A percentile compares a stretch with the other conserved stretches of the same genome.
These are phyloP conservation scores for Myripristis jacobus DNA, from an alignment of 2,797 vertebrate species.

Conservation along the genomic window DNA sequence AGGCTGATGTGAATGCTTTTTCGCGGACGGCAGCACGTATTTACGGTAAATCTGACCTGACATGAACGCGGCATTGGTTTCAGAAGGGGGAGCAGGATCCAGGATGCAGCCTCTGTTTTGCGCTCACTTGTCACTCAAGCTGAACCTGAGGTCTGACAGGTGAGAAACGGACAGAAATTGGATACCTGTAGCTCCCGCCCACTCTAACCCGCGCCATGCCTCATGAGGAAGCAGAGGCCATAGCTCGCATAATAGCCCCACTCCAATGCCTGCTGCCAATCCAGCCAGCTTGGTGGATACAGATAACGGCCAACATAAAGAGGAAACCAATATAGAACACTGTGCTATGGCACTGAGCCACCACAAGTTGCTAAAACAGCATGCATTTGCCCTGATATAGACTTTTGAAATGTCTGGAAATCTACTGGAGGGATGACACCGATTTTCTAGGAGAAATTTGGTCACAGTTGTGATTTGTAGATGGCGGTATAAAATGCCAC, in stretches of 20 bases:
- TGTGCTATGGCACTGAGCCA: conserved; percentile 31
- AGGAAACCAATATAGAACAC: conserved; percentile 30
- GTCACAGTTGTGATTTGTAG: conserved; percentile 65
- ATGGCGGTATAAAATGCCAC: conserved; percentile 76
- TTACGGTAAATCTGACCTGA: conserved; percentile 27
- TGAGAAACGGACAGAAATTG: conserved; percentile 70
- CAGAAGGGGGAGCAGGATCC: conserved; percentile 20
- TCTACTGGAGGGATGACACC: background rate
- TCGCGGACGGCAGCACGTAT: conserved; percentile 10
- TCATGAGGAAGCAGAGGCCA: conserved; percentile 43
- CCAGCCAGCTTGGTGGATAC: conserved; percentile 44
- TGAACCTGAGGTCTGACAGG: conserved; percentile 71
- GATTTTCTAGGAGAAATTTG: conserved; percentile 61
- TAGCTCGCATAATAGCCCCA: conserved; percentile 45
- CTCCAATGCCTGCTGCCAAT: conserved; percentile 46
- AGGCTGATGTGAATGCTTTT: background rate
- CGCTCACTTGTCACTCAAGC: conserved; percentile 58
- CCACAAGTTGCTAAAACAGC: conserved; percentile 43
- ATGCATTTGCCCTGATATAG: conserved; percentile 22
- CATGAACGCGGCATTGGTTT: conserved; percentile 17
- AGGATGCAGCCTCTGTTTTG: conserved; percentile 37
- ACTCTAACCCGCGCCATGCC: conserved; percentile 22
- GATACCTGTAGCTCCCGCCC: conserved; percentile 63
- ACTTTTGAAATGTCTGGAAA: conserved; percentile 45
- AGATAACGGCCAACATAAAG: conserved; percentile 47